Base-by-base conservation (phyloP, 2,113 vertebrate genomes). In the Steatornis caripensis region DNA sequence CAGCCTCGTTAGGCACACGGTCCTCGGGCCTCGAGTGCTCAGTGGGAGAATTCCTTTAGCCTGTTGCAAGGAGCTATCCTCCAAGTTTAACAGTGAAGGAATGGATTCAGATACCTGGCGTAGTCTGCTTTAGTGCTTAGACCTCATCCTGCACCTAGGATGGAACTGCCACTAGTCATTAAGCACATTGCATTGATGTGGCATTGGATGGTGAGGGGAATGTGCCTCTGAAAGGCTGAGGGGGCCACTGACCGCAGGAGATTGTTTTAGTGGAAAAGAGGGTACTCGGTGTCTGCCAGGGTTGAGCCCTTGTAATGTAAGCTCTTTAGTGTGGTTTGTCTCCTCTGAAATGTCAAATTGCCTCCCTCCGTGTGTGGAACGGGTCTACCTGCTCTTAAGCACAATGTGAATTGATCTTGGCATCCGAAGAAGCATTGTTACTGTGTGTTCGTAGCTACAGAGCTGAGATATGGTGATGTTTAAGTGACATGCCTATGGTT, bases 1-100 rank as follows among this genome's bases (percentile, higher is more conserved):
- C 95, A 98, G 98, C 97, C 97, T 98, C 78, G 98, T 98, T 98
- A 98, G 97, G 94, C 97, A 94, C 86, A 95, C 74, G 96, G 94
- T 97, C 94, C 96, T 98, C 78, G 29, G 97, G 95, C 94, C 87
- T 91, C 1, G 49, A 87, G 75, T 89, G 94, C 97, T 98, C 96
- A 75, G 93, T 8, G 0, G 83, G 87, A 91, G 65, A 64, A 96
- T 96, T 97, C 64, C 90, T 96, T 83, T 95, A 87, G 94, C 94
- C 94, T 94, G 87, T 95, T 96, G 92, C 82, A 91, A 96, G 95
- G 94, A 95, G 83, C 83, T 94, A 22, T 89, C 91, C 78, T 94
- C 72, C 53, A 92, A 91, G 93, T 95, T 96, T 86, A 96, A 93
- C 64, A 84, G 85, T 94, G 62, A 36, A 39, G 72, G 69, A 84